Percentiles rank a stretch among this genome's conserved stretches.
Evolutionary conservation across 1,140 invertebrate genomes (phyloP).

Genomic region (Tetramorium alpestre): DNA sequence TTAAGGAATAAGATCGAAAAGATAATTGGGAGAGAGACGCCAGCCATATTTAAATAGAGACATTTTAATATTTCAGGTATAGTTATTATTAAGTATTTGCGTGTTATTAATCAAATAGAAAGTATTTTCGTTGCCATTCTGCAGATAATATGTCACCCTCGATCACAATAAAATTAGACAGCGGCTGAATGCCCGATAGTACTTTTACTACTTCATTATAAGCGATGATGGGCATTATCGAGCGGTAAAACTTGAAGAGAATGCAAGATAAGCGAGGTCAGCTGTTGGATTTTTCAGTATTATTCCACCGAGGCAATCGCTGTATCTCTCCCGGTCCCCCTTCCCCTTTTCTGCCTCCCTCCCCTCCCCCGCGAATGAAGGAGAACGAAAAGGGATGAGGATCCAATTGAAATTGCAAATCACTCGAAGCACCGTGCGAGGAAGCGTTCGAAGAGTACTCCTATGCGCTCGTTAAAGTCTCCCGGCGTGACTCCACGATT

Average conservation of each 20-base stretch:
- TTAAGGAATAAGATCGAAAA: not conserved
- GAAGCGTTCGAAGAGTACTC: not conserved
- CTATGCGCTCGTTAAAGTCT: conserved; percentile 69
- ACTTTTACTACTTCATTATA: conserved; percentile 51
- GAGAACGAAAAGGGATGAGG: not conserved
- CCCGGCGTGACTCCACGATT: conserved; percentile 25
- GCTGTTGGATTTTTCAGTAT: conserved; percentile 55
- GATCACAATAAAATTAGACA: conserved; percentile 11
- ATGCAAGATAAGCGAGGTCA: conserved; percentile 57
- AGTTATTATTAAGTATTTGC: not conserved
- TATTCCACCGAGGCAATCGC: conserved; percentile 17
- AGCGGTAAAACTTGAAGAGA: not conserved
- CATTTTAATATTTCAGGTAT: not conserved
- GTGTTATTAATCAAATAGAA: not conserved
- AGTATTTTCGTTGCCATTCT: not conserved
- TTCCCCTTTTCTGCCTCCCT: not conserved
- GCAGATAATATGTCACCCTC: not conserved
- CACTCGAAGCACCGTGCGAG: conserved; percentile 2
- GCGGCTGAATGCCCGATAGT: not conserved
- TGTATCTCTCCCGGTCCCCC: not conserved
- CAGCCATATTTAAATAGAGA: not conserved
- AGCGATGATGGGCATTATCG: conserved; percentile 32
- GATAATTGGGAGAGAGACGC: not conserved
- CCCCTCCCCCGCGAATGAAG: not conserved
- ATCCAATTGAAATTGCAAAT: conserved; percentile 70